These are phyloP conservation scores for Lateolabrax maculatus DNA, from an alignment of 2,797 vertebrate genomes.

Conservation along the genomic window DNA sequence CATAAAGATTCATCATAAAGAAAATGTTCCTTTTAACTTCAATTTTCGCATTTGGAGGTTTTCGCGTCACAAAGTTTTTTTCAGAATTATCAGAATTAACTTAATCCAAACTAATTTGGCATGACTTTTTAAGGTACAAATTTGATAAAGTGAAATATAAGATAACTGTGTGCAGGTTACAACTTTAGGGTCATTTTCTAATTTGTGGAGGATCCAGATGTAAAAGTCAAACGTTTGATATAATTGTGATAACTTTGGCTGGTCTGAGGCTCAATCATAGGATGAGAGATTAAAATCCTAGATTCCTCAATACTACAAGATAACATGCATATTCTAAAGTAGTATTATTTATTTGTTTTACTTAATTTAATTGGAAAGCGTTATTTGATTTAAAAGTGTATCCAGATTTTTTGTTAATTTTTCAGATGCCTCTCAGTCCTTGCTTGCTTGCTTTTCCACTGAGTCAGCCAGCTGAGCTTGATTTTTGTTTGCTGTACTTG, in stretches of 20 bases:
- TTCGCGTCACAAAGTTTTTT: no score
- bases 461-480: background rate
- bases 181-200: background rate
- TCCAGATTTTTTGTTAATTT: background rate
- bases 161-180: background rate
- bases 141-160: background rate
- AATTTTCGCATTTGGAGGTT: background rate
- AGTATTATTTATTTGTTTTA: background rate
- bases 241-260: background rate
- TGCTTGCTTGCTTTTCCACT: background rate
- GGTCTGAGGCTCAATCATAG: background rate
- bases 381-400: background rate
- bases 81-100: no score
- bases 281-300: background rate
- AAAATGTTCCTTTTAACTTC: background rate
- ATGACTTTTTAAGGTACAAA: background rate
- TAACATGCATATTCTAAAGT: background rate
- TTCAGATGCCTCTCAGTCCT: background rate
- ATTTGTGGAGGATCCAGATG: background rate
- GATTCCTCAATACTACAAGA: background rate
- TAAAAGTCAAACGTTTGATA: background rate
- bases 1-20: no score
- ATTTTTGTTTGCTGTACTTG: slow-evolving; percentile 33
- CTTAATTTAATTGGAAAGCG: no score
- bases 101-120: background rate